Percentiles rank a stretch among this genome's conserved stretches.
Evolutionary conservation across 2,113 vertebrate species (phyloP).

Genomic region (Otus sunia): DNA sequence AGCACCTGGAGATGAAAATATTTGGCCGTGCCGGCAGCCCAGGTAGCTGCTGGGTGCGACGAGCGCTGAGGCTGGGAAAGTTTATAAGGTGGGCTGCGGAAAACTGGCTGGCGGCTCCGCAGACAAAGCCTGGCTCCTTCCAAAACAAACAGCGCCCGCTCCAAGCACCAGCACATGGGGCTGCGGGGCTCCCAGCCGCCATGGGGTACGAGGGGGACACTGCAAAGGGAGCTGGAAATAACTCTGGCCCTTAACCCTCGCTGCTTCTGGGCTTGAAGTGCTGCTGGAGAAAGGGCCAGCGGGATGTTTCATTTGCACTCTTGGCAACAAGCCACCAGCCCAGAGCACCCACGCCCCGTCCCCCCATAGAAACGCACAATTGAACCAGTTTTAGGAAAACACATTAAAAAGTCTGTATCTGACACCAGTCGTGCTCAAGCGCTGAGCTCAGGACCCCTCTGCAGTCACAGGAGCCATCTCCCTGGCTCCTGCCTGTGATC

Average conservation of each 20-base stretch:
- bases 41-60: neutral
- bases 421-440: rapidly evolving
- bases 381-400: rapidly evolving
- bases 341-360: neutral
- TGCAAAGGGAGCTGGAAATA: neutral
- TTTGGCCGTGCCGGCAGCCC: neutral
- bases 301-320: too few relatives aligned
- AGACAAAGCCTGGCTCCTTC: neutral
- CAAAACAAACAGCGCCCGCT: neutral
- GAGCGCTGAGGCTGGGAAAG: neutral
- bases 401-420: rapidly evolving
- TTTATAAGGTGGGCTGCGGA: neutral
- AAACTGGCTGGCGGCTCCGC: neutral
- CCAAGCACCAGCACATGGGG: neutral
- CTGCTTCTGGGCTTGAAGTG: neutral
- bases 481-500: rapidly evolving
- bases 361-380: rapidly evolving
- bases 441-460: neutral
- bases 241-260: neutral
- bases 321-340: neutral
- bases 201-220: neutral
- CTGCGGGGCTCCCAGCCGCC: neutral
- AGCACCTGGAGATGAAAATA: neutral
- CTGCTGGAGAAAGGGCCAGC: neutral
- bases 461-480: neutral